Conservation (phyloP, 2,888 invertebrate species). For the Drosophila macrospina region DNA sequence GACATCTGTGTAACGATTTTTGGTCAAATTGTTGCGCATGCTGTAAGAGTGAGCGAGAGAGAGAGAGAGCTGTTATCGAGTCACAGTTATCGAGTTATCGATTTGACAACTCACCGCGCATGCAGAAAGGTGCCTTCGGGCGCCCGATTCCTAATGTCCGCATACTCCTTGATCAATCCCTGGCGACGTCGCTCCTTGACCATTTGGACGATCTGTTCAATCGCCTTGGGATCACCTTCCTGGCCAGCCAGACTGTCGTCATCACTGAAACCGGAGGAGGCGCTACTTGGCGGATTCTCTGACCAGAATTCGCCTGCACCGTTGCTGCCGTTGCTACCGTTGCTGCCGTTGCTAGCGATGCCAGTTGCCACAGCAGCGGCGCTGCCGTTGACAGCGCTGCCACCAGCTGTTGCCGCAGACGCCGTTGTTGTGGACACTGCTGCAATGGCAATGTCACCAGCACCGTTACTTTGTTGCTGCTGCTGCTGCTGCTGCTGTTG, state of each 20-base stretch:
- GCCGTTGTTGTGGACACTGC: constrained; percentile 14
- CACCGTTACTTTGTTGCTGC: constrained; percentile 15
- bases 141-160: constrained; percentile 93
- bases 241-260: constrained; percentile 93
- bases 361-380: constrained; percentile 60
- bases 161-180: constrained; percentile 94
- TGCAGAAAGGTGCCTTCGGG: constrained; percentile 95
- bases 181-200: constrained; percentile 90
- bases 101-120: constrained; percentile 91
- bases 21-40: constrained; percentile 90
- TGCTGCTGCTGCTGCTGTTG: constrained; percentile 24
- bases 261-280: constrained; percentile 94
- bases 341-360: constrained; percentile 44
- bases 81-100: too few species aligned
- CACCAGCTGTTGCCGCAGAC: constrained; percentile 12
- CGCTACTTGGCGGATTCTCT: constrained; percentile 89
- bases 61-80: too few species aligned
- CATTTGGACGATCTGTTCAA: constrained; percentile 88
- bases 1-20: constrained; percentile 97
- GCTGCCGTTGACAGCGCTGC: constrained; percentile 38
- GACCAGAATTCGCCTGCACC: constrained; percentile 84
- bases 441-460: constrained; percentile 20
- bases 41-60: constrained; percentile 78
- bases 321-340: constrained; percentile 79
- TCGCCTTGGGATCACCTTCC: constrained; percentile 89